Percentiles rank a stretch among this genome's conserved stretches.
phyloP scores from a whole-genome alignment of 2,113 vertebrate genomes.

The Pungitius pungitius region DNA sequence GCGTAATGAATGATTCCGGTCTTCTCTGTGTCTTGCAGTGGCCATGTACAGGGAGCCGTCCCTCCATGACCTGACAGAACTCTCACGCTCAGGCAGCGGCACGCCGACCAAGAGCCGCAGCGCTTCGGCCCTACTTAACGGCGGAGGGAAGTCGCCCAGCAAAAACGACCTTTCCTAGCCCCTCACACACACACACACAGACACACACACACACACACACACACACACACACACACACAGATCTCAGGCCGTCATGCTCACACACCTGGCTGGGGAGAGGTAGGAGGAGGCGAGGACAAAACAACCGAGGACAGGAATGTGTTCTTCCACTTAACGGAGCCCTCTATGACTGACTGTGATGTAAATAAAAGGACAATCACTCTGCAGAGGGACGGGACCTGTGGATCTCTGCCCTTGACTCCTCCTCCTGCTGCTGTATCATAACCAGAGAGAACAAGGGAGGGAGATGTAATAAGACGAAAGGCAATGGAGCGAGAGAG shows the following conservation, averaged over 20 bases:
- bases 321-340: conserved; percentile 68
- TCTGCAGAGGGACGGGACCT: conserved; percentile 51
- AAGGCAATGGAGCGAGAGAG: conserved; percentile 14
- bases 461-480: conserved; percentile 10
- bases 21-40: conserved; percentile 79
- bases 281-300: conserved; percentile 34
- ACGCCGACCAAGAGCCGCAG: conserved; percentile 98
- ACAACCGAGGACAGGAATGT: conserved; percentile 37
- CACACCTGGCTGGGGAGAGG: conserved; percentile 58
- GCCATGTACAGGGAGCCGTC: conserved; percentile 99
- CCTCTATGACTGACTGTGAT: conserved; percentile 79
- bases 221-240: conserved; percentile 31
- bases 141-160: conserved; percentile 94
- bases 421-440: conserved; percentile 53
- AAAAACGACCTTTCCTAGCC: conserved; percentile 96
- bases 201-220: conserved; percentile 3
- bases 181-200: conserved; percentile 36
- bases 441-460: conserved; percentile 35
- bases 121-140: conserved; percentile 93
- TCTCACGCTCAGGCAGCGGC: conserved; percentile 94
- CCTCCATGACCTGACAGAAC: conserved; percentile 96
- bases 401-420: conserved; percentile 42
- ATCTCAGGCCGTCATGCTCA: conserved; percentile 75
- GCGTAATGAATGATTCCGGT: conserved; percentile 23
- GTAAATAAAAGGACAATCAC: conserved; percentile 78